Evolutionary conservation across 2,888 invertebrate genomes (phyloP).

Genomic region (Leistus spinibarbis): DNA sequence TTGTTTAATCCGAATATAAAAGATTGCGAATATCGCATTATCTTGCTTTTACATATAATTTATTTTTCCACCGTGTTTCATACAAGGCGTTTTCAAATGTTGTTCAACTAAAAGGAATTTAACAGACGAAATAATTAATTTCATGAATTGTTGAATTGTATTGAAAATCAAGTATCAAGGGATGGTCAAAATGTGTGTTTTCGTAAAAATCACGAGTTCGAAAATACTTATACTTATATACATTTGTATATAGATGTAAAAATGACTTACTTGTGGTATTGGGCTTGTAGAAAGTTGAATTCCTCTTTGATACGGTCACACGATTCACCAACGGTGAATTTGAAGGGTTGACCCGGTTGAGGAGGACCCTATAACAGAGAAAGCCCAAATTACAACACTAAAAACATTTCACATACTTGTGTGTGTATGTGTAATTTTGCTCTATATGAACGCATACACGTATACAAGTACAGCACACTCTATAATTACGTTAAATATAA

Average conservation of each 20-base stretch:
- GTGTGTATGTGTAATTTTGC: not conserved
- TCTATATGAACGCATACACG: not conserved
- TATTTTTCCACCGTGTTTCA: too few species aligned
- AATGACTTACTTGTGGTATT: slow-evolving; percentile 89
- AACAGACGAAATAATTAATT: too few species aligned
- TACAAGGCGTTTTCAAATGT: too few species aligned
- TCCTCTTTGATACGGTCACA: slow-evolving; percentile 96
- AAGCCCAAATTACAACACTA: not conserved
- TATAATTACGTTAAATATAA: slow-evolving; percentile 9
- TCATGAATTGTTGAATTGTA: too few species aligned
- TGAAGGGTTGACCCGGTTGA: slow-evolving; percentile 90
- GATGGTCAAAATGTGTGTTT: too few species aligned
- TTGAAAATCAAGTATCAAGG: too few species aligned
- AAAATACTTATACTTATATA: too few species aligned
- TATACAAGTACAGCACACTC: not conserved
- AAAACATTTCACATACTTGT: not conserved
- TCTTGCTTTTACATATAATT: too few species aligned
- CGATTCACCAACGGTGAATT: slow-evolving; percentile 91
- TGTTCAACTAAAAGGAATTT: too few species aligned
- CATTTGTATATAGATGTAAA: slow-evolving; percentile 5
- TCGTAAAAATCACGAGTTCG: too few species aligned
- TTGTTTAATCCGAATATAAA: too few species aligned
- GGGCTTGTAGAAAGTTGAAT: slow-evolving; percentile 93
- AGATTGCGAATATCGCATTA: too few species aligned
- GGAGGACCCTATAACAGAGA: slow-evolving; percentile 72